Base-by-base conservation (phyloP, 2,888 invertebrate species). In the Apodemia mormo region DNA sequence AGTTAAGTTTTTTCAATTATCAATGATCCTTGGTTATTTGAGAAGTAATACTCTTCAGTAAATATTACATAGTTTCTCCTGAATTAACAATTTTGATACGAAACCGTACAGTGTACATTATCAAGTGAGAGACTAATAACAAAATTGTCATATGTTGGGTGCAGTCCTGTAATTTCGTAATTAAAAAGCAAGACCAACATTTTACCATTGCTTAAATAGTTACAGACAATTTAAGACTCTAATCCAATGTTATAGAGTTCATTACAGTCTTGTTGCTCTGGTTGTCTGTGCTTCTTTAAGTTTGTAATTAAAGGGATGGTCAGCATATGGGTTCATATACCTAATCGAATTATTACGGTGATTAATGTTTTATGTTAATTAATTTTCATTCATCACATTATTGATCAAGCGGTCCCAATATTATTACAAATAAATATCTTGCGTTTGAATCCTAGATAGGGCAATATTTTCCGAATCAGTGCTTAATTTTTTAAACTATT, bases 271-370 rank as follows among this genome's bases (percentile, higher is more conserved):
- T 12, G 1, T 14, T 49, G 49, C 12, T 5, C 49, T 49, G 49
- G 49, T 33, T 4, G 56, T 0, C 7, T 54, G n/a, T 56, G 29
- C 58, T 58, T 30, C 30, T 12, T 30, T 33, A 30, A 61, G 12
- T 6, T 61, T 56, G 56, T 56, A 56, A 56, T 56, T 29, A 56
- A 56, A 56, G 56, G 56, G 56, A 56, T 56, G 22, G 56, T 56
- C 56, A 29, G 56, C 22, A 56, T 9, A 56, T 29, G 29, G 56
- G 29, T 56, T 56, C n/a, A 56, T 56, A 56, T 56, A 56, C 29
- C 22, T 56, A 56, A 56, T 56, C 56, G 10, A 29, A 29, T 56
- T 56, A 56, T 56, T 29, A 29, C 56, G 56, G 49, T 49, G 49
- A 49, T 49, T 49, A 49, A 49, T 49, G 14, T 49, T 14, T n/a